These are phyloP conservation scores for Myoxocephalus aenaeus DNA, from an alignment of 2,797 vertebrate genomes.

Conservation along the genomic window DNA sequence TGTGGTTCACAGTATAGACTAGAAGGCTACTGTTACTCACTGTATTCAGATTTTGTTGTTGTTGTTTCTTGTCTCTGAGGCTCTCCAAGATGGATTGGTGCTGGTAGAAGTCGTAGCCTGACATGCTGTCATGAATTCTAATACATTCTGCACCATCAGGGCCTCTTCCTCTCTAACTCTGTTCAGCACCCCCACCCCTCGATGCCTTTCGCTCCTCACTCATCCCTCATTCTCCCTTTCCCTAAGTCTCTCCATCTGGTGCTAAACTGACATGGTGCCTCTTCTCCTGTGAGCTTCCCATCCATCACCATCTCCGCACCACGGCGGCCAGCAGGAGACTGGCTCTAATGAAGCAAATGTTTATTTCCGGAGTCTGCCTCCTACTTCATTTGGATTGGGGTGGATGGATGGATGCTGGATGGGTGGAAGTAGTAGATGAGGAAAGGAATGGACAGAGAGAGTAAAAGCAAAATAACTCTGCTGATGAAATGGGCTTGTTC, in stretches of 20 bases:
- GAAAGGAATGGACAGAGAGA: slow-evolving; percentile 26
- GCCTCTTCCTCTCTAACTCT: slow-evolving; percentile 53
- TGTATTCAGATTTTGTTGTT: slow-evolving; percentile 35
- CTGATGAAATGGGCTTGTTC: background rate
- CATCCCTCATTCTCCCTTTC: slow-evolving; percentile 57
- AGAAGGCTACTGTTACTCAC: slow-evolving; percentile 34
- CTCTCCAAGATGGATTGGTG: slow-evolving; percentile 35
- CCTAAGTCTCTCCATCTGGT: slow-evolving; percentile 72
- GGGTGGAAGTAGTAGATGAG: slow-evolving; percentile 32
- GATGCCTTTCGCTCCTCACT: slow-evolving; percentile 51
- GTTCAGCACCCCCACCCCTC: background rate
- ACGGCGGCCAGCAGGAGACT: slow-evolving; percentile 64
- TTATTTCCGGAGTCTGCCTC: slow-evolving; percentile 71
- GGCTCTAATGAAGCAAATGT: slow-evolving; percentile 77
- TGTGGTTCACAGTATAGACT: slow-evolving; percentile 32
- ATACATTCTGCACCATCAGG: slow-evolving; percentile 58
- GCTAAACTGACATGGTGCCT: slow-evolving; percentile 74
- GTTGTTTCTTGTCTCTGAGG: slow-evolving; percentile 27
- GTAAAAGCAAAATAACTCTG: background rate
- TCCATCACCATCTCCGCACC: slow-evolving; percentile 72
- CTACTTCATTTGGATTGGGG: slow-evolving; percentile 65
- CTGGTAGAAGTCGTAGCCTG: slow-evolving; percentile 40
- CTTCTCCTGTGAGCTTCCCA: slow-evolving; percentile 66
- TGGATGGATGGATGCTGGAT: slow-evolving; percentile 59
- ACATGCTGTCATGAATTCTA: slow-evolving; percentile 70